Conservation (phyloP, 2,113 vertebrate genomes). For the Brachypteracias leptosomus region DNA sequence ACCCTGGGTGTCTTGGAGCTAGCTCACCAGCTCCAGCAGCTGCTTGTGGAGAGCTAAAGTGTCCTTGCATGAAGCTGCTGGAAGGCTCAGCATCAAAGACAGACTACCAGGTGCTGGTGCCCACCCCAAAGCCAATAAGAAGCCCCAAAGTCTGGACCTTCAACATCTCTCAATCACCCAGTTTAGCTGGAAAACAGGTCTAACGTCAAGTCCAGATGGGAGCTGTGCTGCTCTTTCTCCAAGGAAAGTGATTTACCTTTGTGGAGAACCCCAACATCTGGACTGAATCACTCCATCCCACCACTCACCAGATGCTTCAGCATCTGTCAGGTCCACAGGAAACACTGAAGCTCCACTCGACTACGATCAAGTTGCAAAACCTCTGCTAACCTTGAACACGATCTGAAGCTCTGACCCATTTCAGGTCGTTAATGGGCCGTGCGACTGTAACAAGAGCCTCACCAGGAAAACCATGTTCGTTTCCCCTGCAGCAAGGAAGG, state of each 20-base stretch:
- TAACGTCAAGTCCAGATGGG: fast-evolving
- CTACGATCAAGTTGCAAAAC: background rate
- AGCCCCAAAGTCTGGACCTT: background rate
- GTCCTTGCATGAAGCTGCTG: background rate
- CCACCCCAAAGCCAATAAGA: background rate
- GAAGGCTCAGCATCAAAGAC: background rate
- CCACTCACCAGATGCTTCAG: conserved; percentile 35
- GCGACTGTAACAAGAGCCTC: background rate
- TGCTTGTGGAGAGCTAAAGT: background rate
- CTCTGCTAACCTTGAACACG: background rate
- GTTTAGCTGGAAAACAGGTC: background rate
- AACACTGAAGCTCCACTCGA: background rate
- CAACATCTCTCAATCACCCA: background rate
- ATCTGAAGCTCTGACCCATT: conserved; percentile 18
- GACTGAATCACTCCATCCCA: background rate
- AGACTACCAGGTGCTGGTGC: fast-evolving
- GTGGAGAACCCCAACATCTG: background rate
- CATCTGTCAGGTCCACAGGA: conserved; percentile 47
- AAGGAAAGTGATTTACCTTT: background rate
- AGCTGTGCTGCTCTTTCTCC: background rate
- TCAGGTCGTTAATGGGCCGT: background rate
- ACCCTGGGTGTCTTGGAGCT: background rate
- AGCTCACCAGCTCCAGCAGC: background rate
- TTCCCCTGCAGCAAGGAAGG: background rate
- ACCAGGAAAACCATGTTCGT: background rate